Evolutionary conservation across 2,797 vertebrate species (phyloP).

Genomic region (Gymnodraco acuticeps): DNA sequence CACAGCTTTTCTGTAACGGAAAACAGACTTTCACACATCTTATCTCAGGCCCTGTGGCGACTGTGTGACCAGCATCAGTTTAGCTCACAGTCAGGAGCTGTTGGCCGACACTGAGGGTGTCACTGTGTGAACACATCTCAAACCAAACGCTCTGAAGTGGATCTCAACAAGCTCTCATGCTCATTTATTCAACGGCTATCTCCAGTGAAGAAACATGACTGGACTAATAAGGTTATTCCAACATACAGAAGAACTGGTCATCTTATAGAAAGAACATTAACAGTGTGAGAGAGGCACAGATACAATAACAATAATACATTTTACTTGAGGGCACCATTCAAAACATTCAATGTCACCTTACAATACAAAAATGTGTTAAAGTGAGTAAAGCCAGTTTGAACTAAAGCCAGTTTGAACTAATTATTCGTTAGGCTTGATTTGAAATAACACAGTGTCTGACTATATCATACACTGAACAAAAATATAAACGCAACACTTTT

Average conservation of each 20-base stretch:
- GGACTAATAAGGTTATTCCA: background rate
- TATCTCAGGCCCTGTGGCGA: conserved; percentile 10
- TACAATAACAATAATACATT: no score
- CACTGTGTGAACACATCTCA: background rate
- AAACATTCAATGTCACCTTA: no score
- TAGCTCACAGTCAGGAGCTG: conserved; percentile 37
- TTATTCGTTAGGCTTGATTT: no score
- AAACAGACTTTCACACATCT: conserved; percentile 15
- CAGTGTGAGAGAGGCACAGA: no score
- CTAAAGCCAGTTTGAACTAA: no score
- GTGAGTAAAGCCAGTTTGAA: no score
- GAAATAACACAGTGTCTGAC: no score
- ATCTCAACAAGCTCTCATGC: background rate
- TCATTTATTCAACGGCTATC: background rate
- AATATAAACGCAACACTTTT: no score
- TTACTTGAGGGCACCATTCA: no score
- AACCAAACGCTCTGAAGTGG: conserved; percentile 2
- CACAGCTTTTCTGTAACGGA: background rate
- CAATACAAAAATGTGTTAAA: no score
- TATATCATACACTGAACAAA: no score
- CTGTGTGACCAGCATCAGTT: conserved; percentile 26
- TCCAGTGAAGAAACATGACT: background rate
- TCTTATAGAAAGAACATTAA: background rate
- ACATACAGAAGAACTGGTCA: background rate
- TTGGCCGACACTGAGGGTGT: conserved; percentile 3